These are phyloP conservation scores for Calyptomena viridis DNA, from an alignment of 2,113 vertebrate genomes.

Conservation along the genomic window DNA sequence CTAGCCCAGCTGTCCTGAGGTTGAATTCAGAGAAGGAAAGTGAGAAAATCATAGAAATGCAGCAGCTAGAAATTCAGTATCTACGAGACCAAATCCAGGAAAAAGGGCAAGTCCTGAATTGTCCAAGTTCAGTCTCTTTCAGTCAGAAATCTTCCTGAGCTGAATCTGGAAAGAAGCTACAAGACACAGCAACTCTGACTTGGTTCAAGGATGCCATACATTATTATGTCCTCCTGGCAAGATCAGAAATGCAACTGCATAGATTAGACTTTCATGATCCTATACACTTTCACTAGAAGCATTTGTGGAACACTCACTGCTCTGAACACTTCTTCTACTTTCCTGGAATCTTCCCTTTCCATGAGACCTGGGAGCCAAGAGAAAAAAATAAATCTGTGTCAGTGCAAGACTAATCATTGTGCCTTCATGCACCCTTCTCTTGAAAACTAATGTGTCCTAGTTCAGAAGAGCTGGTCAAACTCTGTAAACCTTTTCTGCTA, in stretches of 20 bases:
- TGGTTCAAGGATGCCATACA: not conserved
- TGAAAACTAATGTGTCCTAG: not conserved
- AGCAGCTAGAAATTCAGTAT: constrained; percentile 77
- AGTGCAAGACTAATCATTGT: not conserved
- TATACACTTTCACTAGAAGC: not conserved
- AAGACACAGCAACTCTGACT: not conserved
- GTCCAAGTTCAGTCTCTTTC: constrained; percentile 17
- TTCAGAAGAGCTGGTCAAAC: not conserved
- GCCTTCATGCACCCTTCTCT: not conserved
- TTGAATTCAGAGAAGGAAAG: constrained; percentile 76
- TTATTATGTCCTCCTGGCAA: not conserved
- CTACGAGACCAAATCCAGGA: constrained; percentile 74
- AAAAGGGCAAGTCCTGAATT: constrained; percentile 18
- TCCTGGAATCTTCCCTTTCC: not conserved
- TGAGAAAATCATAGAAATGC: constrained; percentile 80
- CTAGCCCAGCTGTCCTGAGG: constrained; percentile 23
- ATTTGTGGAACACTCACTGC: not conserved
- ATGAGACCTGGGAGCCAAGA: not conserved
- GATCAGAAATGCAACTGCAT: not conserved
- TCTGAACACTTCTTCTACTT: not conserved
- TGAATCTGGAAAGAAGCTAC: not conserved
- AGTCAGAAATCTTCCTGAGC: constrained; percentile 53
- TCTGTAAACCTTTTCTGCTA: not conserved
- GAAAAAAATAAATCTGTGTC: not conserved
- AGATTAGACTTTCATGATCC: not conserved